Evolutionary conservation across 1,140 invertebrate genomes (phyloP).

Genomic region (Drosophila bipectinata): DNA sequence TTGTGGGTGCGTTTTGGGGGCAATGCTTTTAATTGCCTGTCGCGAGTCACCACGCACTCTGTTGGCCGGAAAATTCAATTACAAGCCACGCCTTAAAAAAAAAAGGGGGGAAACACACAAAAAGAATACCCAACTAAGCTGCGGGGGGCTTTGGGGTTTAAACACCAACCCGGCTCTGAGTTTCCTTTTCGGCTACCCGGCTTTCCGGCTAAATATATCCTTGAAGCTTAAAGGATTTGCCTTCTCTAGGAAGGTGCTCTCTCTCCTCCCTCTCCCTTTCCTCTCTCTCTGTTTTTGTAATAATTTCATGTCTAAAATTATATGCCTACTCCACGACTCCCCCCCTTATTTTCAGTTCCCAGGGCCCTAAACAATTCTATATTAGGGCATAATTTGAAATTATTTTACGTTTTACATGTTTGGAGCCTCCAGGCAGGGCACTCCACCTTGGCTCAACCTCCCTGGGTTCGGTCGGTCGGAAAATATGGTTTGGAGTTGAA

Average conservation of each 20-base stretch:
- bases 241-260: slow-evolving; percentile 10
- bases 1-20: slow-evolving; percentile 60
- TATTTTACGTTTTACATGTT: slow-evolving; percentile 55
- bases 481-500: too few species aligned
- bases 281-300: too few species aligned
- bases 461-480: too few species aligned
- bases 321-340: slow-evolving; percentile 10
- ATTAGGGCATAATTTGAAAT: slow-evolving; percentile 65
- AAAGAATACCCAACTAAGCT: background rate
- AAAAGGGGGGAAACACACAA: background rate
- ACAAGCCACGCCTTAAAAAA: slow-evolving; percentile 24
- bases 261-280: too few species aligned
- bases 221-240: too few species aligned
- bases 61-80: slow-evolving; percentile 51
- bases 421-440: background rate
- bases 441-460: too few species aligned
- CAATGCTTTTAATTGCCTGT: slow-evolving; percentile 23
- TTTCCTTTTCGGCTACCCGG: too few species aligned
- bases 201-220: too few species aligned
- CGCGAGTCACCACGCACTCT: background rate
- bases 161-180: too few species aligned
- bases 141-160: background rate
- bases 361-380: slow-evolving; percentile 44
- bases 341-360: too few species aligned
- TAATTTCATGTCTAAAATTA: slow-evolving; percentile 57